Evolutionary conservation across 2,888 invertebrate species (phyloP).

Genomic region (Stenodema calcarata): DNA sequence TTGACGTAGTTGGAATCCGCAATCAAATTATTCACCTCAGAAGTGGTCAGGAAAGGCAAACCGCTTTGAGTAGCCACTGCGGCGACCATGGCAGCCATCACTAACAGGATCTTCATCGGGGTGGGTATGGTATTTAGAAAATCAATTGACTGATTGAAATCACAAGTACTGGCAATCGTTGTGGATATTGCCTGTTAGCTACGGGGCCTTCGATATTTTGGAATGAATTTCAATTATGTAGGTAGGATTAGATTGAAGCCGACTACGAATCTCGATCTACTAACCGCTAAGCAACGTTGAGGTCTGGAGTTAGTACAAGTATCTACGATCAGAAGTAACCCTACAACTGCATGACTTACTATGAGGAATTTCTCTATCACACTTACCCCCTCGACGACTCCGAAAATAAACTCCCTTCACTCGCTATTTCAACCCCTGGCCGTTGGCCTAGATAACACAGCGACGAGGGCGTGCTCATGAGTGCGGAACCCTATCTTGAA

Average conservation of each 20-base stretch:
- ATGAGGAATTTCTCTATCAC: background rate
- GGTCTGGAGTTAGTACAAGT: background rate
- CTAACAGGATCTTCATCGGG: background rate
- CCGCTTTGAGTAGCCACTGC: background rate
- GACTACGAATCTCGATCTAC: no score
- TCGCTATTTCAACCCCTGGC: background rate
- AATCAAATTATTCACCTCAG: slow-evolving; percentile 40
- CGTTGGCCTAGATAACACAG: background rate
- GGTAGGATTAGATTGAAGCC: no score
- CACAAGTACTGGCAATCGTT: no score
- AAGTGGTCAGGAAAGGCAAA: background rate
- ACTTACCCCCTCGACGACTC: background rate
- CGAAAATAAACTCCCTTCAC: background rate
- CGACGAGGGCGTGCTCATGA: background rate
- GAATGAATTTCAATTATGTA: no score
- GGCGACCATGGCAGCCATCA: background rate
- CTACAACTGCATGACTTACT: background rate
- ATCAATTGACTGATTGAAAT: no score
- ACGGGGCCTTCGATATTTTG: no score
- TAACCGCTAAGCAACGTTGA: no score
- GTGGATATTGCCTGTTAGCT: no score
- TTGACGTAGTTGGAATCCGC: slow-evolving; percentile 48
- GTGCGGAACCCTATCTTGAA: background rate
- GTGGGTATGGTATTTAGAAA: no score
- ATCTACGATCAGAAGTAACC: background rate